Evolutionary conservation across 1,140 invertebrate genomes (phyloP).

Genomic region (honey bee (Apis mellifera)): Amel_HAv3.1 CM009934.2:12001-12500

Average conservation of each 20-base stretch:
- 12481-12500: conserved; percentile 88
- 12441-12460: conserved; percentile 94
- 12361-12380: conserved; percentile 2
- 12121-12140: conserved; percentile 76
- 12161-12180: conserved; percentile 78
- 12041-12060: conserved; percentile 75
- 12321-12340: conserved; percentile 14
- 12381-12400: background rate
- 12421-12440: conserved; percentile 96
- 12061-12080: conserved; percentile 84
- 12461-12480: conserved; percentile 95
- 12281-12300: conserved; percentile 93
- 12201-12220: conserved; percentile 84
- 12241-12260: conserved; percentile 89
- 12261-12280: conserved; percentile 88
- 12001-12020: background rate
- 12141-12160: conserved; percentile 70
- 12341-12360: no score
- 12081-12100: conserved; percentile 82
- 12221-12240: conserved; percentile 88
- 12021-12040: conserved; percentile 34
- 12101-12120: conserved; percentile 73
- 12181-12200: conserved; percentile 86
- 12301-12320: conserved; percentile 72
- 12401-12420: conserved; percentile 76